A percentile compares a stretch with the other conserved stretches of the same genome.
These are phyloP conservation scores for Lycaon pictus DNA, from an alignment of 2,113 vertebrate genomes.

Conservation along the genomic window DNA sequence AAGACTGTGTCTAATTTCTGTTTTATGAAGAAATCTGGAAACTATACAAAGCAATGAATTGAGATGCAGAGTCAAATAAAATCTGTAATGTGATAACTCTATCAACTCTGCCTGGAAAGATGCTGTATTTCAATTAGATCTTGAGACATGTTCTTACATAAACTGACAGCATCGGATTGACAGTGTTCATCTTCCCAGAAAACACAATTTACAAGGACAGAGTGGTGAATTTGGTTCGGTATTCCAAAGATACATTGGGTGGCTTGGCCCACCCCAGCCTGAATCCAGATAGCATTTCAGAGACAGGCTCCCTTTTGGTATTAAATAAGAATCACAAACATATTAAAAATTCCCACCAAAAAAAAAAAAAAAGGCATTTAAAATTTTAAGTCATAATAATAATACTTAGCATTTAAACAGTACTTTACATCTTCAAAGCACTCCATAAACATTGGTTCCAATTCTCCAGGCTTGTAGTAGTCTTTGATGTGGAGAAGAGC, in stretches of 20 bases:
- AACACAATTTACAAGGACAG: conserved; percentile 72
- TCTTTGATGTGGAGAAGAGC: conserved; percentile 78
- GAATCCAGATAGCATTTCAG: background rate
- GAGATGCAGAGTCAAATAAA: conserved; percentile 81
- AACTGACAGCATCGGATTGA: conserved; percentile 80
- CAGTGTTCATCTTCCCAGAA: conserved; percentile 77
- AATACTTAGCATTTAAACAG: conserved; percentile 79
- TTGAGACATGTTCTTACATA: conserved; percentile 81
- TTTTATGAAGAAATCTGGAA: conserved; percentile 85
- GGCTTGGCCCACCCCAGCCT: background rate
- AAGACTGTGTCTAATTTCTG: conserved; percentile 84
- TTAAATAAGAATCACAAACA: conserved; percentile 3
- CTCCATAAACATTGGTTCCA: conserved; percentile 73
- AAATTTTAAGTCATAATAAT: conserved; percentile 80
- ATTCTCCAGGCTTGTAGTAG: conserved; percentile 65
- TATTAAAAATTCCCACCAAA: conserved; percentile 64
- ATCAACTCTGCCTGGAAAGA: conserved; percentile 81
- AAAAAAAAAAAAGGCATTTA: conserved; percentile 61
- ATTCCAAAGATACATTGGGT: background rate
- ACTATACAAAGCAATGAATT: conserved; percentile 82
- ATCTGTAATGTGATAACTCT: conserved; percentile 84
- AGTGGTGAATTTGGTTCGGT: background rate
- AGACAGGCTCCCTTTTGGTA: background rate
- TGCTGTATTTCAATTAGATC: conserved; percentile 83
- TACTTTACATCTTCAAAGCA: conserved; percentile 82